These are phyloP conservation scores for Erebia aethiops DNA, from an alignment of 2,888 invertebrate genomes.

Conservation along the genomic window DNA sequence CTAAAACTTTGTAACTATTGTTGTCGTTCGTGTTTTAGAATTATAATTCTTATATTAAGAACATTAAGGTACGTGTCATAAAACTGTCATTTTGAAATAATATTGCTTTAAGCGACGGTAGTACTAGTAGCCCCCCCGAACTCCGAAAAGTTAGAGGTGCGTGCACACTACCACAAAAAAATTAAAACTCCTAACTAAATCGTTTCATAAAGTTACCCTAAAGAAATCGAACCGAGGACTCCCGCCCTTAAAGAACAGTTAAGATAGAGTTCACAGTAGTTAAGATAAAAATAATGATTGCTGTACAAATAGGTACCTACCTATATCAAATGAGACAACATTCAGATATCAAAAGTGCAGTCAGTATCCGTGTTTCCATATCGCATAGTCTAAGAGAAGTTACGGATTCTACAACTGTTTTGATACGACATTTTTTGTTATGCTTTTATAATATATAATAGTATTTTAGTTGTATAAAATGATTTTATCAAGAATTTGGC, in stretches of 20 bases:
- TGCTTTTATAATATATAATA: background rate
- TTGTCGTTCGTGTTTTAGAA: no score
- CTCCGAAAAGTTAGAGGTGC: no score
- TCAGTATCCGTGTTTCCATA: background rate
- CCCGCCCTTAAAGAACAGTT: background rate
- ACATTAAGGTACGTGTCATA: no score
- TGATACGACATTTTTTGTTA: background rate
- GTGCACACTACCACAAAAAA: no score
- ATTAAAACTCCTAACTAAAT: background rate
- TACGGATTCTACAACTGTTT: background rate
- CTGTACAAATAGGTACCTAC: constrained; percentile 2
- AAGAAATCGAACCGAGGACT: background rate
- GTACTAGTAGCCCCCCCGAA: no score
- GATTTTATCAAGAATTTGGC: no score
- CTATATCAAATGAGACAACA: background rate
- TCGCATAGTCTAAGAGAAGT: constrained; percentile 1
- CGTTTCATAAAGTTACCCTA: background rate
- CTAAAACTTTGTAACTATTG: no score
- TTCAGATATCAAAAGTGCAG: constrained; percentile 1
- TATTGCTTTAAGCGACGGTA: no score
- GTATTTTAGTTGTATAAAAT: no score
- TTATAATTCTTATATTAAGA: no score
- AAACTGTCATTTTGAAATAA: no score
- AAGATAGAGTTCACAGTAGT: background rate
- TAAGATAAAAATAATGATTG: background rate